These are phyloP conservation scores for Subacronicta megacephala DNA, from an alignment of 2,888 invertebrate species.

Conservation along the genomic window DNA sequence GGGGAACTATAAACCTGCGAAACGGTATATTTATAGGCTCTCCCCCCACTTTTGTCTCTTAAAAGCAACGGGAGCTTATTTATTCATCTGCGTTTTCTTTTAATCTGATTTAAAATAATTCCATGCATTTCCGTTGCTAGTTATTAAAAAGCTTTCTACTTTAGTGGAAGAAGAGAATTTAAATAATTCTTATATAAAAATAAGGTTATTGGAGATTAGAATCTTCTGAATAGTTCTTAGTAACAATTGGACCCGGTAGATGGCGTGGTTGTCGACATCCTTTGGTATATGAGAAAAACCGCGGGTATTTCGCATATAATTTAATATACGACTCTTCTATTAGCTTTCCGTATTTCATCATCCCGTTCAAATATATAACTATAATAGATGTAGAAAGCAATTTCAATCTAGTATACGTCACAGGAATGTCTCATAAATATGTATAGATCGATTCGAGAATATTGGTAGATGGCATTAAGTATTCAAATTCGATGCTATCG, in stretches of 20 bases:
- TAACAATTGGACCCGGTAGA: no score
- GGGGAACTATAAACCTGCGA: slow-evolving; percentile 28
- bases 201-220: no score
- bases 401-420: slow-evolving; percentile 48
- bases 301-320: no score
- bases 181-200: not conserved
- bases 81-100: slow-evolving; percentile 17
- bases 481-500: slow-evolving; percentile 67
- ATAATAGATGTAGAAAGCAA: slow-evolving; percentile 34
- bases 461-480: slow-evolving; percentile 61
- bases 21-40: slow-evolving; percentile 38
- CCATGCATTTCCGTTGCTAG: not conserved
- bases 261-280: no score
- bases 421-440: slow-evolving; percentile 54
- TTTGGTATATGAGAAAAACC: no score
- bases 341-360: slow-evolving; percentile 13
- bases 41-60: slow-evolving; percentile 18
- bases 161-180: not conserved
- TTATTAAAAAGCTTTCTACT: not conserved
- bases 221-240: no score
- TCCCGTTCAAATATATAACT: slow-evolving; percentile 35
- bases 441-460: slow-evolving; percentile 49
- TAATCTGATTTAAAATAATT: slow-evolving; percentile 4
- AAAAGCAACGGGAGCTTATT: slow-evolving; percentile 11
- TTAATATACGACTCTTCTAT: not conserved